These are phyloP conservation scores for Drosophila falleni DNA, from an alignment of 2,888 invertebrate species.

Conservation along the genomic window DNA sequence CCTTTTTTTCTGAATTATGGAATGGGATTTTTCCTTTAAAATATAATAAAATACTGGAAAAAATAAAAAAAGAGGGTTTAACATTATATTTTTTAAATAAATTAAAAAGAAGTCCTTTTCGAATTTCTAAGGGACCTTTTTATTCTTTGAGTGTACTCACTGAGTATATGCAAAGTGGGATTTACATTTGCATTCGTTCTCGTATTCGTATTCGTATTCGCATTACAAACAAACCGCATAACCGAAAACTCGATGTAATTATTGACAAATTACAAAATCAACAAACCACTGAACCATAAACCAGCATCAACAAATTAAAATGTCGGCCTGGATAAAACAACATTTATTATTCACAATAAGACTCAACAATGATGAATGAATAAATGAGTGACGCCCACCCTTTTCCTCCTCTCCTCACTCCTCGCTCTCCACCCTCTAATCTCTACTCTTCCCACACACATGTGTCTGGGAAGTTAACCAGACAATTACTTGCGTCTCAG, in stretches of 20 bases:
- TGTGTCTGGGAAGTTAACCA: conserved; percentile 18
- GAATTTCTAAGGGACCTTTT: no score
- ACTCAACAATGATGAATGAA: conserved; percentile 70
- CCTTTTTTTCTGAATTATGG: no score
- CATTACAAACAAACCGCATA: conserved; percentile 61
- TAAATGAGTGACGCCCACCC: conserved; percentile 32
- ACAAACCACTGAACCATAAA: conserved; percentile 71
- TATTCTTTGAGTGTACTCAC: not conserved
- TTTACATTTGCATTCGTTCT: conserved; percentile 14
- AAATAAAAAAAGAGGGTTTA: no score
- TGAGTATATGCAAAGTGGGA: conserved; percentile 13
- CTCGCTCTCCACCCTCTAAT: not conserved
- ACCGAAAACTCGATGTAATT: conserved; percentile 65
- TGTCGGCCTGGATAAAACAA: conserved; percentile 70
- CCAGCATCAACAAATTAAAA: conserved; percentile 76
- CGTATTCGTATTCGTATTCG: conserved; percentile 29
- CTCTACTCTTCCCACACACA: not conserved
- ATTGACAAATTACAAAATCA: conserved; percentile 77
- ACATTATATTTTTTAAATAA: no score
- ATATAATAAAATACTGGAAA: no score
- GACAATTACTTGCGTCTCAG: conserved; percentile 40
- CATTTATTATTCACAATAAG: conserved; percentile 72
- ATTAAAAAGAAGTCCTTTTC: no score
- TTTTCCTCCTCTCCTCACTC: not conserved
- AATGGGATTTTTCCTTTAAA: no score